Evolutionary conservation across 2,113 vertebrate species (phyloP).

Genomic region (Pholis gunnellus): DNA sequence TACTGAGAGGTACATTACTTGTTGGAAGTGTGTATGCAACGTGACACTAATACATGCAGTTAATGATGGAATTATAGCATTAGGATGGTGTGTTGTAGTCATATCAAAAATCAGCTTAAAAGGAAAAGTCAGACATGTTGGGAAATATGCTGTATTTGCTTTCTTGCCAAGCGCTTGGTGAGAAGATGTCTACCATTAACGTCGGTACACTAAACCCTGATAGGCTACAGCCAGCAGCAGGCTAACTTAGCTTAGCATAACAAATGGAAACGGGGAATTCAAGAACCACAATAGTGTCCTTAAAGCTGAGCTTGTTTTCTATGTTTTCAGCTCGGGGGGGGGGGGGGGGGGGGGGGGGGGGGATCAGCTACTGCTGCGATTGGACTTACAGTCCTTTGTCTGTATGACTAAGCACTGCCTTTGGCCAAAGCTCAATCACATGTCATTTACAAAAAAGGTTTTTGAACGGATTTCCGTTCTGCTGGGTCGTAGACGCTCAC

Average conservation of each 20-base stretch:
- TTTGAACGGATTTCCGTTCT: background rate
- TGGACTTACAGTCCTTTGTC: constrained; percentile 1
- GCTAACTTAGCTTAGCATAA: no score
- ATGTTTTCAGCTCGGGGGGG: constrained; percentile 31
- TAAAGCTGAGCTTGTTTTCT: constrained; percentile 13
- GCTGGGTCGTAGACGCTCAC: constrained; percentile 80
- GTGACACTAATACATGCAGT: background rate
- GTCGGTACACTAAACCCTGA: background rate
- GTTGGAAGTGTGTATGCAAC: constrained; percentile 1
- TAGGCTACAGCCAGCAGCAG: no score
- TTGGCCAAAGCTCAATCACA: constrained; percentile 39
- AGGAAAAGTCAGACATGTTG: background rate
- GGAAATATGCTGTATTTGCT: background rate
- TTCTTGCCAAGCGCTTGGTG: background rate
- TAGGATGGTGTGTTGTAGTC: background rate
- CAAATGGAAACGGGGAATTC: background rate
- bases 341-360: constrained; percentile 19
- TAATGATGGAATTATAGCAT: background rate
- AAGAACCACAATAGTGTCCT: constrained; percentile 29
- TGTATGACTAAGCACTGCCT: background rate
- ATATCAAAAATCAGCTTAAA: background rate
- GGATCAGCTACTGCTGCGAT: constrained; percentile 33
- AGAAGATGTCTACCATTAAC: background rate
- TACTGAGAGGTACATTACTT: background rate
- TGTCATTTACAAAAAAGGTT: constrained; percentile 10